Percentiles rank a stretch among this genome's conserved stretches.
Conservation (phyloP, 2,888 invertebrate genomes). For the Byasa hedistus region DNA sequence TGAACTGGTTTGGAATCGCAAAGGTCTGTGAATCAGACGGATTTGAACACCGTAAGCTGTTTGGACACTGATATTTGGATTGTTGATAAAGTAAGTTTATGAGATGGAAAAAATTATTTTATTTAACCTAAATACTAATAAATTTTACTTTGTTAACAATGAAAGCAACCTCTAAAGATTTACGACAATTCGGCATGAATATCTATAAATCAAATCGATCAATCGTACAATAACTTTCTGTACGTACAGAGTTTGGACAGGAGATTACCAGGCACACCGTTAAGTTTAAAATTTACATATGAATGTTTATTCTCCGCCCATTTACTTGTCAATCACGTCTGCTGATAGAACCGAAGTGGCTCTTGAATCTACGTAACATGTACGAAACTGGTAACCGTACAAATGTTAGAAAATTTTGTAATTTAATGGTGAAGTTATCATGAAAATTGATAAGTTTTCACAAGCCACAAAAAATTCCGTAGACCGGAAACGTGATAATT, state of each 20-base stretch:
- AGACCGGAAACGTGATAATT: slow-evolving; percentile 8
- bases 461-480: slow-evolving; percentile 1
- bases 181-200: slow-evolving; percentile 3
- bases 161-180: neutral
- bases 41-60: slow-evolving; percentile 48
- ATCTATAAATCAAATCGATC: neutral
- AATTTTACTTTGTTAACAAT: neutral
- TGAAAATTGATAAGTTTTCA: slow-evolving; percentile 2
- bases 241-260: slow-evolving; percentile 10
- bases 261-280: slow-evolving; percentile 18
- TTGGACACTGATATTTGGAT: slow-evolving; percentile 49
- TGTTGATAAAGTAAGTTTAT: slow-evolving; percentile 67
- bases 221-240: slow-evolving; percentile 1
- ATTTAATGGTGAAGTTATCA: neutral
- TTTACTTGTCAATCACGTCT: slow-evolving; percentile 16
- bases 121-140: neutral
- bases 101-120: neutral
- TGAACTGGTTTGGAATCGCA: slow-evolving; percentile 40
- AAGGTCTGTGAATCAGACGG: slow-evolving; percentile 49
- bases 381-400: neutral
- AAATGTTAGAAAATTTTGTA: slow-evolving; percentile 2
- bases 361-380: slow-evolving; percentile 8
- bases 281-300: slow-evolving; percentile 24
- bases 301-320: slow-evolving; percentile 8
- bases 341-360: neutral